These are phyloP conservation scores for Caenorhabditis remanei DNA, from an alignment of 1,140 invertebrate genomes.

Conservation along the genomic window DNA sequence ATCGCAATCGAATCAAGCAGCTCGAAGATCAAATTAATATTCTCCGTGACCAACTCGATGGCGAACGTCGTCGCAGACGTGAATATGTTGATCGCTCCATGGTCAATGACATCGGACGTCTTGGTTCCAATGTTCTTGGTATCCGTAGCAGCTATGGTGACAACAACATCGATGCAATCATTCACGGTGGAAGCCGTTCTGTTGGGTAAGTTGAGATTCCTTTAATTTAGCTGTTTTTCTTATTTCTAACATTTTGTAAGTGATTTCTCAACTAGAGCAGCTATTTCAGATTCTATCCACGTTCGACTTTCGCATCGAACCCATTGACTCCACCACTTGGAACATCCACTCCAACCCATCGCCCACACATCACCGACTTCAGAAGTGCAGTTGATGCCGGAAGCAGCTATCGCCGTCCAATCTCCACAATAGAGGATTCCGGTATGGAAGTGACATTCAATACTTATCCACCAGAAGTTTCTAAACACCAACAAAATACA, in stretches of 20 bases:
- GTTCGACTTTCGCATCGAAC: conserved; percentile 76
- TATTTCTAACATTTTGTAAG: not conserved
- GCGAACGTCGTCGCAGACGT: conserved; percentile 71
- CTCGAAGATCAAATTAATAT: conserved; percentile 73
- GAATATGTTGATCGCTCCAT: conserved; percentile 72
- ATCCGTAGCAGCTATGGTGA: conserved; percentile 68
- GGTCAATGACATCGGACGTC: conserved; percentile 70
- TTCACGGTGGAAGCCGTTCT: conserved; percentile 62
- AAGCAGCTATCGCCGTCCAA: conserved; percentile 49
- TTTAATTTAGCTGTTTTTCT: not conserved
- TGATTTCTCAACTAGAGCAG: conserved; percentile 1
- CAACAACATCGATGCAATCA: conserved; percentile 73
- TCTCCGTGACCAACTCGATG: conserved; percentile 75
- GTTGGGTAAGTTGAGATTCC: conserved; percentile 8
- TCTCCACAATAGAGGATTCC: conserved; percentile 53
- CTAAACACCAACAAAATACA: conserved; percentile 12
- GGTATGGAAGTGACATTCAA: conserved; percentile 59
- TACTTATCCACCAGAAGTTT: conserved; percentile 53
- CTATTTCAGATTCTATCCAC: conserved; percentile 44
- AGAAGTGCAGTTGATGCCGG: conserved; percentile 46
- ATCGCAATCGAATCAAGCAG: conserved; percentile 73
- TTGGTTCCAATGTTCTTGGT: conserved; percentile 72
- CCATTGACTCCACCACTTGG: conserved; percentile 77
- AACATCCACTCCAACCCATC: conserved; percentile 75
- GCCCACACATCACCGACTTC: conserved; percentile 50